Conservation (phyloP, 2,797 vertebrate species). For the Hapalemur alaotrensis region DNA sequence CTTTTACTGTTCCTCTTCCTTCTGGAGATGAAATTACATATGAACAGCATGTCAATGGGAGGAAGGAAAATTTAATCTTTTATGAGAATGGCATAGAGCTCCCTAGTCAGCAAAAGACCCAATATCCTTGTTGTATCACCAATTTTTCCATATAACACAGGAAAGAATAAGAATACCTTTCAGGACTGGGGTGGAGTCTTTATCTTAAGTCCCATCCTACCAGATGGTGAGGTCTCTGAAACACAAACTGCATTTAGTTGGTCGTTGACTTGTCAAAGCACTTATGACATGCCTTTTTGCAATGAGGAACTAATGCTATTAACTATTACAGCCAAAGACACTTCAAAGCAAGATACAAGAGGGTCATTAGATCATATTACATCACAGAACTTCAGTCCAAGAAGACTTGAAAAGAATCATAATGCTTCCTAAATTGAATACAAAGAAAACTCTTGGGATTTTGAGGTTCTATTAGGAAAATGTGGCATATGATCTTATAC, state of each 20-base stretch:
- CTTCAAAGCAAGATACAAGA: neutral
- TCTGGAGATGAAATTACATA: neutral
- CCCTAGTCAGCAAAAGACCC: neutral
- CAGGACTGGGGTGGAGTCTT: neutral
- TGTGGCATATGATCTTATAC: neutral
- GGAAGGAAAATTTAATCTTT: neutral
- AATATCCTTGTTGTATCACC: neutral
- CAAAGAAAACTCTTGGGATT: neutral
- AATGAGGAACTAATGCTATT: neutral
- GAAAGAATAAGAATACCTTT: neutral
- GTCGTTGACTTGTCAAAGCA: neutral
- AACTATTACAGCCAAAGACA: neutral
- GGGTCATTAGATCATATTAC: neutral
- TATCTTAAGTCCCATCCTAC: neutral
- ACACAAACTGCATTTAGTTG: neutral
- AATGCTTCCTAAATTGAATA: neutral
- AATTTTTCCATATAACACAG: neutral
- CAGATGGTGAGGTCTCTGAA: neutral
- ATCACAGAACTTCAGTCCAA: neutral
- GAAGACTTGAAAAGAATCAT: neutral
- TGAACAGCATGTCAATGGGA: neutral
- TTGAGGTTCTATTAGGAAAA: neutral
- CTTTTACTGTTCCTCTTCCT: neutral
- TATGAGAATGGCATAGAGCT: neutral
- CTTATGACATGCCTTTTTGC: neutral